Conservation (phyloP, 2,797 vertebrate genomes). For the Tapera naevia region DNA sequence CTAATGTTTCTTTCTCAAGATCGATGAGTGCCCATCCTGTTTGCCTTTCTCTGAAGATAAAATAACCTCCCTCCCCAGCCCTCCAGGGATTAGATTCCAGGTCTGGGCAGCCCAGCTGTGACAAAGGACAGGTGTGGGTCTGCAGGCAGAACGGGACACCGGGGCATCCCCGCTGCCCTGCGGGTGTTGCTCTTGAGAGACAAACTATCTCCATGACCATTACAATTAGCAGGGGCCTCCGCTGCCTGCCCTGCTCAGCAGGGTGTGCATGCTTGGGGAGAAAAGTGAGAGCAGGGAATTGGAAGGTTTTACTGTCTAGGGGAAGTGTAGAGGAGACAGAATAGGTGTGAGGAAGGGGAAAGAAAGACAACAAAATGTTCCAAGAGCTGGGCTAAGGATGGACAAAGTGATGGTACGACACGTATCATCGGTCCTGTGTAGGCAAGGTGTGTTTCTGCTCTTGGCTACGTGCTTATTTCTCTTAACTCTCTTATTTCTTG, state of each 20-base stretch:
- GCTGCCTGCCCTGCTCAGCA: not conserved
- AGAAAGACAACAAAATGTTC: conserved; percentile 13
- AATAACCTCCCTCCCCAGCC: conserved; percentile 21
- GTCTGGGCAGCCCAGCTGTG: conserved; percentile 66
- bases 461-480: not conserved
- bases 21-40: conserved; percentile 35
- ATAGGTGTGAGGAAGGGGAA: not conserved
- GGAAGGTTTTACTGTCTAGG: not conserved
- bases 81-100: conserved; percentile 21
- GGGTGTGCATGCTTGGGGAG: not conserved
- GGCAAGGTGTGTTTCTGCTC: not conserved
- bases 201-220: not conserved
- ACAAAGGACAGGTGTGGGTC: conserved; percentile 73
- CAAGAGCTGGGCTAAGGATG: not conserved
- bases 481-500: not conserved
- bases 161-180: not conserved
- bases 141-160: not conserved
- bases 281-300: not conserved
- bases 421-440: not conserved
- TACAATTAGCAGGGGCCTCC: not conserved
- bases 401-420: not conserved
- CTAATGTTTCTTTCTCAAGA: conserved; percentile 44
- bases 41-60: conserved; percentile 64
- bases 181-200: not conserved
- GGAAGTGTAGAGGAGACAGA: conserved; percentile 2